A percentile compares a stretch with the other conserved stretches of the same genome.
Evolutionary conservation across 2,113 vertebrate species (phyloP).

Genomic region (Chitala chitala): DNA sequence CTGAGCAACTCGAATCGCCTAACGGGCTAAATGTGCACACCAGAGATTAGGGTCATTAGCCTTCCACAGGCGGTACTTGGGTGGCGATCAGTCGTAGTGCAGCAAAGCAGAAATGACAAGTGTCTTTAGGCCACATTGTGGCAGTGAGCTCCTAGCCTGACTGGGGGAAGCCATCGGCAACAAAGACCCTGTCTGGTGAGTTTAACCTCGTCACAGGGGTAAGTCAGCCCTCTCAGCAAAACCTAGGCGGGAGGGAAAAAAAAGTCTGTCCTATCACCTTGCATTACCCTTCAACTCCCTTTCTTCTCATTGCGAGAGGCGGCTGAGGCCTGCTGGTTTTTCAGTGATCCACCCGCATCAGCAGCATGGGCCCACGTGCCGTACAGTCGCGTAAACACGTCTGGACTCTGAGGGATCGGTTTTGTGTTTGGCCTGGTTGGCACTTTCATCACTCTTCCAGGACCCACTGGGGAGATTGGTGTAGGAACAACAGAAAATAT

Average conservation of each 20-base stretch:
- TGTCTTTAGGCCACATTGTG: neutral
- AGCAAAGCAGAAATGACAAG: neutral
- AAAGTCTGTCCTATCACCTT: neutral
- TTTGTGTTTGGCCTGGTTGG: neutral
- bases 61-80: neutral
- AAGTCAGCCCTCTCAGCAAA: neutral
- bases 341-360: neutral
- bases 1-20: neutral
- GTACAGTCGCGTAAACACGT: neutral
- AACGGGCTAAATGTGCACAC: neutral
- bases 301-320: neutral
- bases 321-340: neutral
- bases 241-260: no score
- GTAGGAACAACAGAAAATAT: no score
- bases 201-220: neutral
- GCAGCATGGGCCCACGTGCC: neutral
- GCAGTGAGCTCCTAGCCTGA: neutral
- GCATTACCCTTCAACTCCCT: neutral
- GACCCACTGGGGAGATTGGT: no score
- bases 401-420: neutral
- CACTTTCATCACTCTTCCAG: constrained; percentile 4
- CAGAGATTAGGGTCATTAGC: neutral
- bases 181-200: neutral
- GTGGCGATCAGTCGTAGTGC: neutral
- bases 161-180: neutral